phyloP scores from a whole-genome alignment of 1,140 invertebrate species.

The Saccostrea echinata region DNA sequence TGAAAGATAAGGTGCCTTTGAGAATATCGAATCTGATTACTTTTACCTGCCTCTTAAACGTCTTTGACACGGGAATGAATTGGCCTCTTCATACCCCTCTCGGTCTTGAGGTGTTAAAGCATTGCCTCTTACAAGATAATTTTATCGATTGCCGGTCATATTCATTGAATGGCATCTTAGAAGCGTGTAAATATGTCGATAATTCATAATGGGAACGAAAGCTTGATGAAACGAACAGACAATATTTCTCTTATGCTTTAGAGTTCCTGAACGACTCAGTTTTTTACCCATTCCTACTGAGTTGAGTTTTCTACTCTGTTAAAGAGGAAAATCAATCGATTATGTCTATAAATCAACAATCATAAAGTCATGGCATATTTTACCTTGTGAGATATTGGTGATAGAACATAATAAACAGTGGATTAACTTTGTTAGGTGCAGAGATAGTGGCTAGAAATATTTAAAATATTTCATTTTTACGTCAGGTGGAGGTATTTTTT shows the following conservation, averaged over 20 bases:
- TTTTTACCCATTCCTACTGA: slow-evolving; percentile 25
- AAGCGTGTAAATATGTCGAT: slow-evolving; percentile 35
- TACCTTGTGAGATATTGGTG: neutral
- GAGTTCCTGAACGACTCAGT: slow-evolving; percentile 23
- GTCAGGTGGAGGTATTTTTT: neutral
- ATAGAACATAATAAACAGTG: slow-evolving; percentile 26
- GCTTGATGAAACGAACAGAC: slow-evolving; percentile 22
- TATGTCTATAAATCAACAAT: neutral
- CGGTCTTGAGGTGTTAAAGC: neutral
- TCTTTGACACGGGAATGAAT: slow-evolving; percentile 34
- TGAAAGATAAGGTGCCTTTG: slow-evolving; percentile 27
- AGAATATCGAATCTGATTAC: slow-evolving; percentile 34
- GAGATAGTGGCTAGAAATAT: slow-evolving; percentile 31
- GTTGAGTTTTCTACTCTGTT: neutral
- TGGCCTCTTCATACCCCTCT: slow-evolving; percentile 1
- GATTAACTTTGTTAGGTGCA: neutral
- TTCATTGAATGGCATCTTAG: slow-evolving; percentile 26
- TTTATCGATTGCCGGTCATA: slow-evolving; percentile 34
- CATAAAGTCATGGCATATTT: neutral
- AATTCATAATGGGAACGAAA: slow-evolving; percentile 24
- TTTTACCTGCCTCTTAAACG: slow-evolving; percentile 2
- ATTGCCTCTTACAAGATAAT: slow-evolving; percentile 37
- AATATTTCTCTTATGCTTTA: neutral
- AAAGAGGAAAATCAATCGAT: neutral
- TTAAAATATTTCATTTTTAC: slow-evolving; percentile 12